Evolutionary conservation across 2,113 vertebrate species (phyloP).

Genomic region (Machaerirhynchus nigripectus): DNA sequence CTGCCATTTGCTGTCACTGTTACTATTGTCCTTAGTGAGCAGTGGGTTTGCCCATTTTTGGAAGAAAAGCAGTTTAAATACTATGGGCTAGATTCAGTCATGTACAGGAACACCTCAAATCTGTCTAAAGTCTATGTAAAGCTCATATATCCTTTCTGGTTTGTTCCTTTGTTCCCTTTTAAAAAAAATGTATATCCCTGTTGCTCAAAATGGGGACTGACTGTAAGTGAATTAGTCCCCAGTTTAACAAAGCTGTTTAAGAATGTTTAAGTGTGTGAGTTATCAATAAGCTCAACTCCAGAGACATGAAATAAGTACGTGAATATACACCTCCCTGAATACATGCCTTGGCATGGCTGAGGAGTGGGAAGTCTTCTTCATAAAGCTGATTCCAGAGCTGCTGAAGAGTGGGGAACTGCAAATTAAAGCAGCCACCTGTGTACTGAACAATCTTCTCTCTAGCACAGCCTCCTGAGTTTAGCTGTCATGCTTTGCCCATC

Average conservation of each 20-base stretch:
- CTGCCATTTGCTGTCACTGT: not conserved
- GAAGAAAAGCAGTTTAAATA: not conserved
- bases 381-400: not conserved
- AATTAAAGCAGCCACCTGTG: not conserved
- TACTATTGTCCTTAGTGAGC: not conserved
- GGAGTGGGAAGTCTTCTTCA: not conserved
- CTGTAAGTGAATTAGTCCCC: not conserved
- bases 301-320: not conserved
- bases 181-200: not conserved
- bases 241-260: not conserved
- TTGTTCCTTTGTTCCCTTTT: not conserved
- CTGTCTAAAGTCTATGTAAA: not conserved
- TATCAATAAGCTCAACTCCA: not conserved
- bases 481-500: not conserved
- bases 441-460: not conserved
- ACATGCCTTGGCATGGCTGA: not conserved
- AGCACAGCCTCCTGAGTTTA: fast-evolving
- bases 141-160: not conserved
- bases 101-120: not conserved
- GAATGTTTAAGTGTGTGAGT: not conserved
- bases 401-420: not conserved
- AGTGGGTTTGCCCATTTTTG: not conserved
- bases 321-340: not conserved
- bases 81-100: not conserved
- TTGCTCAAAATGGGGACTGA: not conserved